Evolutionary conservation across 2,797 vertebrate genomes (phyloP), one percentile per base, ranked within the genome.

Genomic region (Enoplosus armatus): DNA sequence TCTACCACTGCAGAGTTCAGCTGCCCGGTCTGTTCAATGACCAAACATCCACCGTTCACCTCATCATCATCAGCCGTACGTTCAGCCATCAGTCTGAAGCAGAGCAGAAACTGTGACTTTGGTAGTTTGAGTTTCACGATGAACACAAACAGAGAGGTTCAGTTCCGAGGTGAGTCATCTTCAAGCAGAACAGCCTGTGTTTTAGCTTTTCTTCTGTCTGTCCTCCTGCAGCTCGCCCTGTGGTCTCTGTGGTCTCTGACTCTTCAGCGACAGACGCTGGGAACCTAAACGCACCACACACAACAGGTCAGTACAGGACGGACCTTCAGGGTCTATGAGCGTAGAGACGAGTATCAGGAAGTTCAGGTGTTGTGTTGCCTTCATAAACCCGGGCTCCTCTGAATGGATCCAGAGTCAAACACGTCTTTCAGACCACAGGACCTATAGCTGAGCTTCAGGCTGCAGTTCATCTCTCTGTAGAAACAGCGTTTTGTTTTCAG

Each of bases 1-100:
- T 16, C 9, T 97, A 97, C 24, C 95, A 96, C 90, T 98, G 97
- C 85, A 94, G 97, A 1, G 90, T 97, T 33, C 81, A 96, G 82
- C 68, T 95, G 41, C 26, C 85, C 0, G 97, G 97, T 0, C 68
- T 0, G 8, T 93, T 96, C 89, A 97, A 98, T 0, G 97, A 98
- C 54, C 47, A 86, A 4, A 83, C 43, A 1, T 43, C 3, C 22
- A 79, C 69, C 24, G 6, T 91, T 16, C 8, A 92, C 47, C 90
- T 98, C 68, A 87, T 94, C 75, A 61, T 97, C 88, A 74, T 27
- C 54, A 74, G 43, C 78, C 90, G 96, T 97, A 78, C 29, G 89
- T 64, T 37, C 35, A n/a, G 2, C n/a, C 39, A 2, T 45, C 26
- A 1, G 18, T 14, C 11, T 31, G 15, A 37, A 35, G 18, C 26